phyloP scores from a whole-genome alignment of 2,888 invertebrate genomes.

The Leptothorax acervorum region DNA sequence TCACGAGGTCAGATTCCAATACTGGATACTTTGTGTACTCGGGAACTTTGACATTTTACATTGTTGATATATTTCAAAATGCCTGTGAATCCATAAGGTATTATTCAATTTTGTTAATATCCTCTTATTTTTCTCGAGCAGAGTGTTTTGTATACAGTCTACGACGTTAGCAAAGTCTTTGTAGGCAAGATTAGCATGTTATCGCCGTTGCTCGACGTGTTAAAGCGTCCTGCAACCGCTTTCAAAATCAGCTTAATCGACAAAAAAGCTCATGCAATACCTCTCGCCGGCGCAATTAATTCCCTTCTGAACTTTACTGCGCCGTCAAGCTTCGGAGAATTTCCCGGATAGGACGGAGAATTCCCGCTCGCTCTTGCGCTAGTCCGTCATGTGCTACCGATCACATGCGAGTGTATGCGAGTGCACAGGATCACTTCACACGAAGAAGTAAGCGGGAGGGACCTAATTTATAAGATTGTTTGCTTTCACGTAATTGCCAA shows the following conservation, averaged over 20 bases:
- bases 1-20: too few relatives aligned
- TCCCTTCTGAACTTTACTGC: conserved; percentile 37
- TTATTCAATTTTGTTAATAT: neutral
- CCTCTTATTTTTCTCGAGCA: neutral
- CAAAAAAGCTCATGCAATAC: conserved; percentile 44
- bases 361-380: conserved; percentile 15
- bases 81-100: neutral
- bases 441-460: conserved; percentile 41
- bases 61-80: neutral
- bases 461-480: conserved; percentile 80
- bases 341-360: conserved; percentile 20
- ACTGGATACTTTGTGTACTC: neutral
- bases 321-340: conserved; percentile 39
- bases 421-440: neutral
- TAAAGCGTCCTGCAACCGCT: conserved; percentile 39
- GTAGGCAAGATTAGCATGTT: conserved; percentile 50
- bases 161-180: conserved; percentile 30
- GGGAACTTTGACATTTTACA: neutral
- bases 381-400: conserved; percentile 13
- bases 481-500: conserved; percentile 79
- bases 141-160: neutral
- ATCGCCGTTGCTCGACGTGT: conserved; percentile 28
- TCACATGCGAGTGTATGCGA: conserved; percentile 24
- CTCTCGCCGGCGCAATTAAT: conserved; percentile 44
- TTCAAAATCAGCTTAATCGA: conserved; percentile 52